Evolutionary conservation across 2,888 invertebrate genomes (phyloP).

Genomic region (Acanthosepion esculentum): DNA sequence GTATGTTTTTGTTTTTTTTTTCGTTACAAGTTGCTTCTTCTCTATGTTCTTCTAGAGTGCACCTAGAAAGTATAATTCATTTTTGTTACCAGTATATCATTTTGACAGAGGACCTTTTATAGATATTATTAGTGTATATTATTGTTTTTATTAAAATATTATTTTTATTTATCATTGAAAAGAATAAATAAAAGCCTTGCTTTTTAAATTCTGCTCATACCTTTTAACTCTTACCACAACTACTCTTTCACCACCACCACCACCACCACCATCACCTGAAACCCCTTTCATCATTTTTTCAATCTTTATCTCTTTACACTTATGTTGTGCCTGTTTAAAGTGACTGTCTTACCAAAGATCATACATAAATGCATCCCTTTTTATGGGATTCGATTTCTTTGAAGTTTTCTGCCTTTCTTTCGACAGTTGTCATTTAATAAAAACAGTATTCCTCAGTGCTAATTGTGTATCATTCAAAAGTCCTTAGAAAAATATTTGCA

Average conservation of each 20-base stretch:
- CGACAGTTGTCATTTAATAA: too few species aligned
- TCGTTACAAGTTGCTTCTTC: background rate
- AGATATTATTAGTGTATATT: slow-evolving; percentile 36
- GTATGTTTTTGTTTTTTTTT: slow-evolving; percentile 43
- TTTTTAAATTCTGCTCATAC: slow-evolving; percentile 17
- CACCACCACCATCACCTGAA: background rate
- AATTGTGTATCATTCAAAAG: too few species aligned
- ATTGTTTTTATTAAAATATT: slow-evolving; percentile 14
- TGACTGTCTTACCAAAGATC: background rate
- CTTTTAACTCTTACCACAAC: background rate
- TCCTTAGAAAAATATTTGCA: too few species aligned
- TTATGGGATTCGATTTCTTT: too few species aligned
- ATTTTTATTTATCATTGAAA: background rate
- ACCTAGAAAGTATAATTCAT: slow-evolving; percentile 1
- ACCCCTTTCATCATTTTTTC: background rate
- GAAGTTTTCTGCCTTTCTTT: too few species aligned
- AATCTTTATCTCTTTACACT: background rate
- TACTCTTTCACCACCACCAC: background rate
- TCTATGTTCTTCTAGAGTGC: slow-evolving; percentile 33
- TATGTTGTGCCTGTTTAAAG: background rate
- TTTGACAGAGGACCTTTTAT: background rate
- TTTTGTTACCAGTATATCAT: background rate
- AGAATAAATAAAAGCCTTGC: slow-evolving; percentile 24
- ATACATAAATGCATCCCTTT: too few species aligned
- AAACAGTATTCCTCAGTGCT: too few species aligned